Evolutionary conservation across 2,113 vertebrate genomes (phyloP).

Genomic region (Chloropsis hardwickii): DNA sequence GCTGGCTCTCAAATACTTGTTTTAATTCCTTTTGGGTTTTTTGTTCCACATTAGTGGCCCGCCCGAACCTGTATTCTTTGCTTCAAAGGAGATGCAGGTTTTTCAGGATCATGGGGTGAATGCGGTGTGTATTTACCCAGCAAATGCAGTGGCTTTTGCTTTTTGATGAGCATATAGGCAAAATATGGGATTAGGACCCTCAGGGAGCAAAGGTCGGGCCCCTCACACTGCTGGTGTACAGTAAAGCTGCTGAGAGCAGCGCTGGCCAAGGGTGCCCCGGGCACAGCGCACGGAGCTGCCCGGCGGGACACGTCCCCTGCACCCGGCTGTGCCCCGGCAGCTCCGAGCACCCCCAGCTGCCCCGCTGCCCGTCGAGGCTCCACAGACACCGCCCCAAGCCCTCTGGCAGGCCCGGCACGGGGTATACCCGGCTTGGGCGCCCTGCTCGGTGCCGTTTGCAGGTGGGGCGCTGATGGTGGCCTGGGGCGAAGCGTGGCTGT

Average conservation of each 20-base stretch:
- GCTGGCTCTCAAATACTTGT: neutral
- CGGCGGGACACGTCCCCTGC: accelerated
- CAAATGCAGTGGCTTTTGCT: accelerated
- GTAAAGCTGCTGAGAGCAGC: neutral
- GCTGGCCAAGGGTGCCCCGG: accelerated
- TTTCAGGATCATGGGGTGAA: accelerated
- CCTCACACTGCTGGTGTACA: neutral
- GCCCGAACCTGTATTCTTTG: neutral
- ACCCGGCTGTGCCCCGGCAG: neutral
- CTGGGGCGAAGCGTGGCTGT: accelerated
- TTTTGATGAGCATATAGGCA: accelerated
- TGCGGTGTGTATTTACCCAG: accelerated
- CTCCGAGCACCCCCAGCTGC: neutral
- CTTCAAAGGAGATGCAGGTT: neutral
- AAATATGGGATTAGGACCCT: neutral
- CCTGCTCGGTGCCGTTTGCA: neutral
- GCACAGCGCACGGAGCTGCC: neutral
- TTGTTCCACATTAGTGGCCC: too few species aligned
- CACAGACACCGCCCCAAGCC: accelerated
- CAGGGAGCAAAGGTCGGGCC: neutral
- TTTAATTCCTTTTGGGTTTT: neutral
- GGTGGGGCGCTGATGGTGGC: neutral
- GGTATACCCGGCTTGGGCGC: accelerated
- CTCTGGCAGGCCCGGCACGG: neutral
- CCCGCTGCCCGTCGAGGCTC: neutral